A percentile compares a stretch with the other conserved stretches of the same genome.
Evolutionary conservation across 2,888 invertebrate species (phyloP).

Genomic region (Rhagophthalmus giganteus): DNA sequence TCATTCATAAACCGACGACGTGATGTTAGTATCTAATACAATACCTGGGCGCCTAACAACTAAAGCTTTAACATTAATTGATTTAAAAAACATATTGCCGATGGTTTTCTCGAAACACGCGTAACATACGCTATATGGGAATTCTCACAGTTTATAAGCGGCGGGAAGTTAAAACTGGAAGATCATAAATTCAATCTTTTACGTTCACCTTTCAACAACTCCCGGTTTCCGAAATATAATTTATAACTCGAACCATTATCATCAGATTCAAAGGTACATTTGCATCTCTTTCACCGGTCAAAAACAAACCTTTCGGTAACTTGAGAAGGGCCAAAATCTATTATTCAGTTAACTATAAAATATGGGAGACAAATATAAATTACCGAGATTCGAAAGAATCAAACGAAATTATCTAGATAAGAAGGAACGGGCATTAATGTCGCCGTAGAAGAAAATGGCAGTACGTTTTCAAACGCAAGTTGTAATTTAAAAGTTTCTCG

Average conservation of each 20-base stretch:
- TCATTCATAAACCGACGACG: no score
- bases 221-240: slow-evolving; percentile 27
- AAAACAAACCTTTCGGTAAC: slow-evolving; percentile 24
- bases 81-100: no score
- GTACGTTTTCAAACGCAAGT: slow-evolving; percentile 13
- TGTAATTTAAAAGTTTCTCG: slow-evolving; percentile 19
- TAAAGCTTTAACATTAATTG: no score
- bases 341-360: slow-evolving; percentile 21
- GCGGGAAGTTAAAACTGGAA: slow-evolving; percentile 5
- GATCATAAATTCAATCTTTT: slow-evolving; percentile 22
- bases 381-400: slow-evolving; percentile 10
- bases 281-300: slow-evolving; percentile 21
- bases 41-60: no score
- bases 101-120: no score
- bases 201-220: slow-evolving; percentile 27
- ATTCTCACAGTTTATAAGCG: slow-evolving; percentile 17
- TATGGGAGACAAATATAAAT: slow-evolving; percentile 22
- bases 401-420: slow-evolving; percentile 29
- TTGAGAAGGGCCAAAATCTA: slow-evolving; percentile 25
- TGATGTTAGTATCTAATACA: no score
- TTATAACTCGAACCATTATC: slow-evolving; percentile 25
- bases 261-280: slow-evolving; percentile 20
- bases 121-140: slow-evolving; percentile 1
- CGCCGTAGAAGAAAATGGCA: slow-evolving; percentile 5
- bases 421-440: slow-evolving; percentile 21